Conservation (phyloP, 1,140 invertebrate genomes). For the Patella vulgata region DNA sequence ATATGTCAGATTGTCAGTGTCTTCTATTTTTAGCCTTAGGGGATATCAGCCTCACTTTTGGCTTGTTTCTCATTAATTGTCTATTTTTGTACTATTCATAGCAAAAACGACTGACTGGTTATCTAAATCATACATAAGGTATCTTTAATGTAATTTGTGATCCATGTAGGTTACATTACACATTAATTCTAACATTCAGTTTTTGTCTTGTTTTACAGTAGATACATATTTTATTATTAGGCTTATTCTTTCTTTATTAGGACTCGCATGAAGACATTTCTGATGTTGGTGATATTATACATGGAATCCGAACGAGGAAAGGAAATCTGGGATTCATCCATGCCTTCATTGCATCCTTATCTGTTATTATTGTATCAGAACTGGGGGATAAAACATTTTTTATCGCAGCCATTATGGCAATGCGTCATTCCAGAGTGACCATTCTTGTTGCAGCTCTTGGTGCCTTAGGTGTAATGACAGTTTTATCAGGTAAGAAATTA, state of each 20-base stretch:
- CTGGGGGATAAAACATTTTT: conserved; percentile 99
- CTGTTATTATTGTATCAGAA: conserved; percentile 97
- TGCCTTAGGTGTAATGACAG: conserved; percentile 94
- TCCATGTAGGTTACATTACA: no score
- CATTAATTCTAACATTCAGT: no score
- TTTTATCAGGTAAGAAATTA: conserved; percentile 81
- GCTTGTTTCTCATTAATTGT: no score
- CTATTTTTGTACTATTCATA: no score
- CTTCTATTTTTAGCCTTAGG: no score
- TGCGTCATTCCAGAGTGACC: conserved; percentile 92
- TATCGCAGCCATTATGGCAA: conserved; percentile 99
- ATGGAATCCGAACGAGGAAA: conserved; percentile 21
- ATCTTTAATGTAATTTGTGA: no score
- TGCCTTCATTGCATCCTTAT: conserved; percentile 93
- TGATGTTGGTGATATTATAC: conserved; percentile 18
- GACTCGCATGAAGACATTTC: conserved; percentile 17
- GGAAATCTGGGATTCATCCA: conserved; percentile 81
- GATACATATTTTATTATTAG: no score
- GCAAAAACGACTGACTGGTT: no score
- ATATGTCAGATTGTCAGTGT: no score
- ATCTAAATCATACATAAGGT: no score
- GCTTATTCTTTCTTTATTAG: neutral
- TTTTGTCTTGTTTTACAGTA: no score
- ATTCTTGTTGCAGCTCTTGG: conserved; percentile 94
- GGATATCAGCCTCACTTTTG: no score